Evolutionary conservation across 1,140 invertebrate genomes (phyloP).

Genomic region (Dysdera silvatica): DNA sequence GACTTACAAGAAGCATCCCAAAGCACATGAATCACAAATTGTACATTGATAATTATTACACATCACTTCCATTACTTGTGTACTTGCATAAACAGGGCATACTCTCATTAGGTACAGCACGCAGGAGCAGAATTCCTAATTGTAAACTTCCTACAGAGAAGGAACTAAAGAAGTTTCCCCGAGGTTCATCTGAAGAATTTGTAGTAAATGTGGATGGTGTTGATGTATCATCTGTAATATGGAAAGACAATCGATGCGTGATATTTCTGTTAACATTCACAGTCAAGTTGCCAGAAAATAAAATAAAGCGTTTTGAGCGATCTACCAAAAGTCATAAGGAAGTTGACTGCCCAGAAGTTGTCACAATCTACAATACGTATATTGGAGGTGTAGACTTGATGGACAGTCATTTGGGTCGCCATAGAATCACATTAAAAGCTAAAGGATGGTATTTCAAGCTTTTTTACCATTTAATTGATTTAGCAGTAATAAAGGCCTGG

Average conservation of each 20-base stretch:
- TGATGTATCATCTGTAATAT: neutral
- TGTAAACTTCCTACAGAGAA: neutral
- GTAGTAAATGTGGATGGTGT: neutral
- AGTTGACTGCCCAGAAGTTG: neutral
- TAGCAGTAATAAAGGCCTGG: neutral
- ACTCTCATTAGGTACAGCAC: neutral
- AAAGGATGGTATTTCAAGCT: neutral
- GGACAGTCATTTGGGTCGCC: neutral
- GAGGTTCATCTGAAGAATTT: neutral
- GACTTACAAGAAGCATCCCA: neutral
- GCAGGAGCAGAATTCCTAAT: neutral
- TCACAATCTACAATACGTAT: neutral
- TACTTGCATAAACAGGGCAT: neutral
- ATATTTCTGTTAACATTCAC: neutral
- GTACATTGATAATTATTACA: conserved; percentile 9
- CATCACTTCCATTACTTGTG: neutral
- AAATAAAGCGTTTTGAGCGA: neutral
- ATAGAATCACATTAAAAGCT: neutral
- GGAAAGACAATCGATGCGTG: neutral
- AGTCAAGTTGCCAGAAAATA: neutral
- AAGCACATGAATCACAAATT: neutral
- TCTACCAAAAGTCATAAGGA: neutral
- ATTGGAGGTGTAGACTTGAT: neutral
- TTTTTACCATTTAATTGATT: conserved; percentile 1
- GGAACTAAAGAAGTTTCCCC: neutral